Evolutionary conservation across 2,888 invertebrate genomes (phyloP), one percentile per base, ranked within the genome.

Genomic region (Eremobia ochroleuca): DNA sequence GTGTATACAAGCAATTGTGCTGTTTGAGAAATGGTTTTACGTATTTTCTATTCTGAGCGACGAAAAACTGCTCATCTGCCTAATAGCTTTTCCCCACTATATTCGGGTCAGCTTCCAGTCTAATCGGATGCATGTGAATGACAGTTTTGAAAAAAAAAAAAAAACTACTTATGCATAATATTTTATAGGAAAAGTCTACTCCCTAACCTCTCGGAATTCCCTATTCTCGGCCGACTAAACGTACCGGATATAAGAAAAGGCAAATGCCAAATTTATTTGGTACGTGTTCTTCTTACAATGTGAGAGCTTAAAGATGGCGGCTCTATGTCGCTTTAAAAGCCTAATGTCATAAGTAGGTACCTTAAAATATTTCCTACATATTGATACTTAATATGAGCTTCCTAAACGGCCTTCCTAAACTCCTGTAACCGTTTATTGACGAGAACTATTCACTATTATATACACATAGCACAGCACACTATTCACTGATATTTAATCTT

Each of bases 251-350:
- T 67, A 79, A 58, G 37, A 40, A 49, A 52, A 59, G 72, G 25
- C 40, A 58, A 68, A 79, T 34, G 40, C 25, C 74, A 21, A 68
- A 72, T 72, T 66, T 49, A 79, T 49, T 49, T 18, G 6, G 40
- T 49, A 68, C 79, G 79, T 79, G 79, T 55, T 64, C n/a, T 64
- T 37, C 13, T 64, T 28, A 73, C 73, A 18, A 68, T 40, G 31
- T 64, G 18, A 6, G 37, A 28, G 40, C 40, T 79, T 58, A 64
- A 68, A 64, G 46, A 79, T 68, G 74, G 73, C 73, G 34, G 46
- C 15, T 68, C 31, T 18, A 4, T 15, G 28, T 58, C 25, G 4
- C 8, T 66, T 68, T 66, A 25, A 64, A 65, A 62, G 18, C 31
- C 6, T 64, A 43, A 43, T 43, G 43, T 43, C 43, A 43, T 43